Base-by-base conservation (phyloP, 2,797 vertebrate species). In the Nannoperca obscura region DNA sequence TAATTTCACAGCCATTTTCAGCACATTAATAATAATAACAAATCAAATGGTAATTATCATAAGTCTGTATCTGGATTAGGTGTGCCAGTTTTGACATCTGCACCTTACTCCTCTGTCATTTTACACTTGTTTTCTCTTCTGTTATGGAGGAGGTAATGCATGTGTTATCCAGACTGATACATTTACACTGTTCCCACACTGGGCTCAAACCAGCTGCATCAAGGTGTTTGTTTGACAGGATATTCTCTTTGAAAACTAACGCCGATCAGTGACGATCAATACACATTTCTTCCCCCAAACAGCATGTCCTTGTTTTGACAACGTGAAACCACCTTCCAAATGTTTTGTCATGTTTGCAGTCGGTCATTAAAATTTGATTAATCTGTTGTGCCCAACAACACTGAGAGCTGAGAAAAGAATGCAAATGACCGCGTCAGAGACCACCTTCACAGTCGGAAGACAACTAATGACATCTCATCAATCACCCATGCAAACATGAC, bases 1-100 rank as follows among this genome's bases (percentile, higher is more conserved):
- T 91, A 91, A 93, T 95, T 95, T 93, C 93, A 94, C 87, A 90
- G 91, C 83, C 81, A 85, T 93, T 92, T 94, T 88, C 86, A 76
- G 65, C 74, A 57, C 90, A 92, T 94, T 93, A 92, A 92, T 94
- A 94, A 93, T 90, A 91, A 89, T 90, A 83, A 89, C 81, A 86
- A 93, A 92, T 92, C 89, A 91, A 92, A 92, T 76, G 83, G 83
- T 91, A 89, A 93, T 94, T 92, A 93, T 91, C 83, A 83, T 62
- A 30, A 88, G 72, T 81, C 86, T 85, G 85, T 85, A 76, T 92
- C 86, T 81, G 87, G 87, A 92, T 92, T 86, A 88, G 81, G 85
- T 89, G 72, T 87, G 90, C 50, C 74, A 10, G 61, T 89, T 89
- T 67, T 88, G 83, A 87, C 83, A 67, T 38, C 79, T 73, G 84